Conservation (phyloP, 2,797 vertebrate species). For the Ispidina lecontei region DNA sequence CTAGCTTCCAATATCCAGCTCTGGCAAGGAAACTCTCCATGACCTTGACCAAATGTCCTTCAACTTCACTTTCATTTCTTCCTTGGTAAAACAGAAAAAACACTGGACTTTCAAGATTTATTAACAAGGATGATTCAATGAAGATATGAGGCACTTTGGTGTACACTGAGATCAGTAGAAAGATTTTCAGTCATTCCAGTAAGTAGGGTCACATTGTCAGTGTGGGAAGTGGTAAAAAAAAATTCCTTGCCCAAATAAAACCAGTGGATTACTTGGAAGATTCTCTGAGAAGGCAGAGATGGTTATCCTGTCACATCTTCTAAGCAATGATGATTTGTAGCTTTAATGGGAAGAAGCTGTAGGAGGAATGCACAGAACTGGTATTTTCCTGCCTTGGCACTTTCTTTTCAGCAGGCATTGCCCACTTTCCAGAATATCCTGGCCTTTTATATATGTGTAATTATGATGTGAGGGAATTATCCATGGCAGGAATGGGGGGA, state of each 20-base stretch:
- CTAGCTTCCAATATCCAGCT: neutral
- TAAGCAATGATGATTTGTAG: neutral
- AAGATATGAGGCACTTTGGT: neutral
- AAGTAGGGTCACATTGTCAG: neutral
- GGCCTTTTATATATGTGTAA: neutral
- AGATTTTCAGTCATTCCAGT: neutral
- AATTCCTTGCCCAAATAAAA: neutral
- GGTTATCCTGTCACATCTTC: neutral
- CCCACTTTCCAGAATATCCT: neutral
- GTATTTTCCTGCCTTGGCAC: neutral
- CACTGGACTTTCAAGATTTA: neutral
- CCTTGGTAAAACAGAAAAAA: neutral
- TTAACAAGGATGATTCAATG: neutral
- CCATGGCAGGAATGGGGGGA: accelerated
- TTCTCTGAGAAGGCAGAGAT: neutral
- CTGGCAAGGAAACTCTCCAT: neutral
- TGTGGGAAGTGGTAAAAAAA: neutral
- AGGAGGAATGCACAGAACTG: neutral
- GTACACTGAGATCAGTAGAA: neutral
- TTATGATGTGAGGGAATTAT: neutral
- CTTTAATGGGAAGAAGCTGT: neutral
- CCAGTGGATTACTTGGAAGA: accelerated
- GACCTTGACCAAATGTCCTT: neutral
- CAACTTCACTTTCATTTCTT: neutral
- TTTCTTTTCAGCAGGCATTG: neutral